Base-by-base conservation (phyloP, 2,888 invertebrate species). In the Eupeodes luniger region DNA sequence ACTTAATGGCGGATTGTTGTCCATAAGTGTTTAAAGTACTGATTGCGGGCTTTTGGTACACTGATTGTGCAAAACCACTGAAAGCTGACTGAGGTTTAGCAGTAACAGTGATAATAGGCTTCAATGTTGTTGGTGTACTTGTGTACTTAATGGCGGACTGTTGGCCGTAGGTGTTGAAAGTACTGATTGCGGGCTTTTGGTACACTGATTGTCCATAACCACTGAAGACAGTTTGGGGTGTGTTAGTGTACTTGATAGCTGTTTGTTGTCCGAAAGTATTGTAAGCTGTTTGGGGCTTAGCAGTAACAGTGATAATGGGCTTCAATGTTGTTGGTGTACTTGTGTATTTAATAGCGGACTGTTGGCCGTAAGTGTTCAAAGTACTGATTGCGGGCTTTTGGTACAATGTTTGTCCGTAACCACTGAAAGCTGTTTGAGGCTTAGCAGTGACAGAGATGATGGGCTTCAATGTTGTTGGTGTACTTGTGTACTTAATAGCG, bases 31-130 rank as follows among this genome's bases (percentile, higher is more conserved):
- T 67, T 11, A 67, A 69, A 7, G 53, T 12, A 5, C 12, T 69
- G 11, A 40, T 53, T 6, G 69, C 53, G 36, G 69, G 69, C 53
- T 69, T 69, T 4, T 53, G 53, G 16, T 53, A 69, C 36, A 2
- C 11, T 7, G 69, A 53, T 4, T 69, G 69, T 36, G 36, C 53
- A 16, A 40, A 69, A 16, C 36, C 4, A 12, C 7, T 69, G 5
- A 51, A 51, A 2, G 36, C 16, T 11, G 69, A 0, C 14, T 72
- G 55, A 5, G 53, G 51, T 3, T 67, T 51, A n/a, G 9, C 0
- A 16, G 40, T 40, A 7, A 40, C 40, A 40, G 40, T 40, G 40
- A 40, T 27, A 27, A 27, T 7, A 40, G 51, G 53, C n/a, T 61
- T 36, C 4, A n/a, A 5, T 10, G 66, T 66, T 4, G 36, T n/a